A percentile compares a stretch with the other conserved stretches of the same genome.
phyloP scores from a whole-genome alignment of 2,113 vertebrate genomes.

The Cnemophilus loriae region DNA sequence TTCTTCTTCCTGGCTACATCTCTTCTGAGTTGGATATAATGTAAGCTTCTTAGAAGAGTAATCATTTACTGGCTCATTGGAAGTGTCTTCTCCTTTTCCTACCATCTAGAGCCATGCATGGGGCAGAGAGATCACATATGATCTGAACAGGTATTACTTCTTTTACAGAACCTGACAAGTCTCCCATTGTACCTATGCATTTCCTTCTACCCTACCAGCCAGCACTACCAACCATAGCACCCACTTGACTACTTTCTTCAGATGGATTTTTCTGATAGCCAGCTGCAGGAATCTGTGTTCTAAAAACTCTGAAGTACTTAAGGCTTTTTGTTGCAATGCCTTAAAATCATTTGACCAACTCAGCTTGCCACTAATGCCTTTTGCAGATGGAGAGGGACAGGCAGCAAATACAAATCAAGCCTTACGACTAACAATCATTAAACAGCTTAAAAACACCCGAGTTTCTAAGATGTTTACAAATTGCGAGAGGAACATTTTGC shows the following conservation, averaged over 20 bases:
- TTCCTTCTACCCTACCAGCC: neutral
- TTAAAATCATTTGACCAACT: neutral
- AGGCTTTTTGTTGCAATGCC: neutral
- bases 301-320: neutral
- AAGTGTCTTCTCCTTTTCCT: neutral
- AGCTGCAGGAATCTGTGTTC: neutral
- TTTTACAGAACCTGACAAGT: neutral
- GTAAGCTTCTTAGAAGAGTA: neutral
- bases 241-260: neutral
- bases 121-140: neutral
- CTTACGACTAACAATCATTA: neutral
- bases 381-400: neutral
- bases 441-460: conserved; percentile 1
- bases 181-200: neutral
- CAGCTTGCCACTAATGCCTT: neutral
- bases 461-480: conserved; percentile 46
- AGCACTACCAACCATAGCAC: neutral
- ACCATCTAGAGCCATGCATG: neutral
- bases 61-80: neutral
- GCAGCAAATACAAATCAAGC: conserved; percentile 12
- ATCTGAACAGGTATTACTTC: neutral
- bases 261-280: neutral
- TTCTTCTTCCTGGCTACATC: neutral
- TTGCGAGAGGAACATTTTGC: conserved; percentile 18
- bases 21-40: neutral